A percentile compares a stretch with the other conserved stretches of the same genome.
phyloP scores from a whole-genome alignment of 64 coral and sea anemone species.

The Stylophora pistillata region DNA sequence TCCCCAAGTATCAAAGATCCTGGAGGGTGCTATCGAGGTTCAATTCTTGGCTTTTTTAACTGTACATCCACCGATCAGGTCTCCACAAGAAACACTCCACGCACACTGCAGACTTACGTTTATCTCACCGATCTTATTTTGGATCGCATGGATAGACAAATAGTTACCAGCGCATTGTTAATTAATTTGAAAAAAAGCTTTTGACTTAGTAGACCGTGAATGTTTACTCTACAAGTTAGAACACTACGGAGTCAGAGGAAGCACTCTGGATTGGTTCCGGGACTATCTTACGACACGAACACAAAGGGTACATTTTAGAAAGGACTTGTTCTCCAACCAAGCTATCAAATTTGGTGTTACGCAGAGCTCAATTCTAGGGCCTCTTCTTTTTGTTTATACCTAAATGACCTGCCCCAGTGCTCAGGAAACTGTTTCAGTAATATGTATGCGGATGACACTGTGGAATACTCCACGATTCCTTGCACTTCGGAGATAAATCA shows the following conservation, averaged over 20 bases:
- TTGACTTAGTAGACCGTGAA: conserved; percentile 15
- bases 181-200: neutral
- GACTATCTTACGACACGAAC: neutral
- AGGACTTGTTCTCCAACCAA: neutral
- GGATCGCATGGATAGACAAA: too few relatives aligned
- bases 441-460: neutral
- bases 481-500: too few relatives aligned
- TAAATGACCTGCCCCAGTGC: neutral
- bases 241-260: conserved; percentile 25
- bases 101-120: too few relatives aligned
- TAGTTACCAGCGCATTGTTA: neutral
- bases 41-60: too few relatives aligned
- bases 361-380: neutral
- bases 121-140: too few relatives aligned
- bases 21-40: too few relatives aligned
- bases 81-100: too few relatives aligned
- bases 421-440: neutral
- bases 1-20: too few relatives aligned
- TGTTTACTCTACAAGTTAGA: conserved; percentile 15
- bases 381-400: neutral
- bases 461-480: too few relatives aligned
- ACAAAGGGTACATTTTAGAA: neutral
- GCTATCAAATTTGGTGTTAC: neutral
- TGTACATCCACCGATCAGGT: too few relatives aligned
- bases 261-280: neutral